Conservation (phyloP, 2,113 vertebrate genomes). For the Thinocorus orbignyianus region DNA sequence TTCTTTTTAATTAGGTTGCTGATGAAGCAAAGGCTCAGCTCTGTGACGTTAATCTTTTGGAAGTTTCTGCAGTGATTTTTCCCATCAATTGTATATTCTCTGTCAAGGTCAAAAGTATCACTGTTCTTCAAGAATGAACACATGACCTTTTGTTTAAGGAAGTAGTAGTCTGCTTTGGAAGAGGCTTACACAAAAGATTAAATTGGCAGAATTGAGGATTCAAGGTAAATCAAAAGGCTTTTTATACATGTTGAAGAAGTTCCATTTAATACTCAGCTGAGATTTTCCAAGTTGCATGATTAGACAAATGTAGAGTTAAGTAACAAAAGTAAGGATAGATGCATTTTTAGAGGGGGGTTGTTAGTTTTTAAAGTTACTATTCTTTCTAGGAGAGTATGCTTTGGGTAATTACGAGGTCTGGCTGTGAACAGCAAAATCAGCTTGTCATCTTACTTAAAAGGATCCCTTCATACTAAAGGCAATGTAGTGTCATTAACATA, state of each 20-base stretch:
- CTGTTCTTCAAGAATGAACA: background rate
- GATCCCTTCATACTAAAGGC: background rate
- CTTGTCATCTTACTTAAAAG: background rate
- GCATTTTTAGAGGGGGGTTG: background rate
- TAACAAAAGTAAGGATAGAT: background rate
- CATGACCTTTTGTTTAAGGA: conserved; percentile 20
- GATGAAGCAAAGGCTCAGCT: background rate
- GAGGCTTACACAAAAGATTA: background rate
- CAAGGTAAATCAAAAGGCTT: background rate
- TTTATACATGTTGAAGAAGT: background rate
- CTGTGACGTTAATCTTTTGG: background rate
- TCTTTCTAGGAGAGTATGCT: background rate
- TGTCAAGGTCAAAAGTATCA: background rate
- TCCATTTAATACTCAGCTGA: background rate
- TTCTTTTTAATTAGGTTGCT: background rate
- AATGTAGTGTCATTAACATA: background rate
- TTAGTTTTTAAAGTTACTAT: background rate
- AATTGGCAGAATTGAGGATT: background rate
- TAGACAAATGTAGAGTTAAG: background rate
- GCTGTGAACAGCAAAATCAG: background rate
- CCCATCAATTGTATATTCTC: background rate
- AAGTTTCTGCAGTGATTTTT: conserved; percentile 4
- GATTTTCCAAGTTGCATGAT: background rate
- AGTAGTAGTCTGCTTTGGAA: background rate
- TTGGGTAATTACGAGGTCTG: background rate